Conservation (phyloP, 2,888 invertebrate genomes). For the Stenolophus ochropezus region DNA sequence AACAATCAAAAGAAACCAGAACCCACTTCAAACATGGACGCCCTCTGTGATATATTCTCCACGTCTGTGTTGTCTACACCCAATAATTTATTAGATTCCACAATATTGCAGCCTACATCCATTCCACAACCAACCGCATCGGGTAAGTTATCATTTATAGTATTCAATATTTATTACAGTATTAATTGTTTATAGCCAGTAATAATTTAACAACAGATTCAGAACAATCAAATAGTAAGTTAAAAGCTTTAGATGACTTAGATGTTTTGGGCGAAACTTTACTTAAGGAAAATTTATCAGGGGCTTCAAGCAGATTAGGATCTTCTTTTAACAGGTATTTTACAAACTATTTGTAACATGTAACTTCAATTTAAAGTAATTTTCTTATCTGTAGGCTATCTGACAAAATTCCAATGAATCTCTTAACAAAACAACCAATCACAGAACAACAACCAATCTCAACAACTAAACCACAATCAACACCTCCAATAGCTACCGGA, state of each 20-base stretch:
- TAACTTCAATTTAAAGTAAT: slow-evolving; percentile 41
- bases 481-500: slow-evolving; percentile 53
- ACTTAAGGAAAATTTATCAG: slow-evolving; percentile 81
- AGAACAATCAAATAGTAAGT: slow-evolving; percentile 69
- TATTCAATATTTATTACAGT: slow-evolving; percentile 10
- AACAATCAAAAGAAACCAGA: slow-evolving; percentile 58
- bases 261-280: slow-evolving; percentile 89
- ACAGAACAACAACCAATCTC: slow-evolving; percentile 46
- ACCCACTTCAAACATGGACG: slow-evolving; percentile 71
- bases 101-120: slow-evolving; percentile 69
- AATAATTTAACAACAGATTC: slow-evolving; percentile 51
- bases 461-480: slow-evolving; percentile 54
- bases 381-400: slow-evolving; percentile 72
- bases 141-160: slow-evolving; percentile 39
- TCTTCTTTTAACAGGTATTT: slow-evolving; percentile 73
- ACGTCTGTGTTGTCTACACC: slow-evolving; percentile 68
- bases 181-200: slow-evolving; percentile 34
- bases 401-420: slow-evolving; percentile 81
- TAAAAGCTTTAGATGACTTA: slow-evolving; percentile 82
- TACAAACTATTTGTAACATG: background rate
- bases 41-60: slow-evolving; percentile 75
- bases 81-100: slow-evolving; percentile 72
- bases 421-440: slow-evolving; percentile 71
- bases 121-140: slow-evolving; percentile 62
- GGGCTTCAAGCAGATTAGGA: slow-evolving; percentile 71